phyloP scores from a whole-genome alignment of 2,113 vertebrate genomes.

The Spea bombifrons region DNA sequence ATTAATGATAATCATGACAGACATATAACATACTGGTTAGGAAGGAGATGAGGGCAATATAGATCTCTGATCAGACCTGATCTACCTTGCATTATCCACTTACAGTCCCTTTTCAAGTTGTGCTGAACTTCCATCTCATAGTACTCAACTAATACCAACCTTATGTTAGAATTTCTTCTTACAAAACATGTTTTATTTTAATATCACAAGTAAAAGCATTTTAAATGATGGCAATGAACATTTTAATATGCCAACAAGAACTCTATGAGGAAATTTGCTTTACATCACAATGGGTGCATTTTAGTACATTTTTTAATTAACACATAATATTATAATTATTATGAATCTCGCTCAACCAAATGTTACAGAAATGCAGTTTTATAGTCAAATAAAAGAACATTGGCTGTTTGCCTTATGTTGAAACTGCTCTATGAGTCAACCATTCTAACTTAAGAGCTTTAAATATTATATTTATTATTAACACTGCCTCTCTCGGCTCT shows the following conservation, averaged over 20 bases:
- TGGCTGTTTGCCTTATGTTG: neutral
- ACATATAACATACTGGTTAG: too few species aligned
- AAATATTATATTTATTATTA: neutral
- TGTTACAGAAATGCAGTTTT: neutral
- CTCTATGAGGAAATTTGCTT: neutral
- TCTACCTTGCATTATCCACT: too few species aligned
- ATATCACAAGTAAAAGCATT: too few species aligned
- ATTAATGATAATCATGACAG: too few species aligned
- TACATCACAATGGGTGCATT: neutral
- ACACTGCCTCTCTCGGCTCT: too few species aligned
- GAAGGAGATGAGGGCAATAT: too few species aligned
- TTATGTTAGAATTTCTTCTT: too few species aligned
- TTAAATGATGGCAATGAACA: neutral
- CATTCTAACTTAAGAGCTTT: slow-evolving; percentile 10
- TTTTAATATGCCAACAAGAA: neutral
- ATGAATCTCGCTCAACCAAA: neutral
- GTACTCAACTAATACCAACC: too few species aligned
- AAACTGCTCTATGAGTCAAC: neutral
- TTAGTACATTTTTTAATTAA: slow-evolving; percentile 2
- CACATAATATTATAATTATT: slow-evolving; percentile 1
- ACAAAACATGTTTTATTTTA: too few species aligned
- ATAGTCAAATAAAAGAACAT: neutral
- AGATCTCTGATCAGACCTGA: too few species aligned
- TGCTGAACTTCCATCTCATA: too few species aligned
- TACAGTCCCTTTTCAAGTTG: too few species aligned